Evolutionary conservation across 2,888 invertebrate species (phyloP).

Genomic region (Hemithea aestivaria): DNA sequence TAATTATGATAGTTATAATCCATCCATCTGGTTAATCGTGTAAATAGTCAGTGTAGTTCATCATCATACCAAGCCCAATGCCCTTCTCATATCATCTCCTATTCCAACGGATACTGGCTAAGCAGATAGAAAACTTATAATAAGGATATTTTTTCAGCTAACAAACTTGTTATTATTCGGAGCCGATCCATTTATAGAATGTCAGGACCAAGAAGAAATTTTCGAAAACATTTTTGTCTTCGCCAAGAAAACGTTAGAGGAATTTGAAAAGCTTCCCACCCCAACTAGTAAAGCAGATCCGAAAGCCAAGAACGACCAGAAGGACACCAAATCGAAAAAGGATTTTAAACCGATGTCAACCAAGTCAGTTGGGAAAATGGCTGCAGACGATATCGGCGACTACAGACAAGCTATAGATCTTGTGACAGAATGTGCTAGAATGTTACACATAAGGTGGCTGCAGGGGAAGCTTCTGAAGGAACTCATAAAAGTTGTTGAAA

Average conservation of each 20-base stretch:
- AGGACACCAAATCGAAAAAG: slow-evolving; percentile 34
- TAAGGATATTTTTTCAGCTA: too few species aligned
- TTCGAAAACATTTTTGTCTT: slow-evolving; percentile 56
- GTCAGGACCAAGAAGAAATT: slow-evolving; percentile 39
- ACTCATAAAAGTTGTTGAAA: slow-evolving; percentile 45
- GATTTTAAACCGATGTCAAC: slow-evolving; percentile 26
- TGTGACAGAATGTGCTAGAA: slow-evolving; percentile 53
- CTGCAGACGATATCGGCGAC: slow-evolving; percentile 38
- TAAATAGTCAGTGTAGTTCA: too few species aligned
- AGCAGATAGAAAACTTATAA: too few species aligned
- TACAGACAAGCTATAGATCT: slow-evolving; percentile 51
- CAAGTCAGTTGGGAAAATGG: slow-evolving; percentile 32
- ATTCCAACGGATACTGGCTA: too few species aligned
- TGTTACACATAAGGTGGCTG: slow-evolving; percentile 55
- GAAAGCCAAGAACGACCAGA: slow-evolving; percentile 18
- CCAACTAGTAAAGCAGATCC: slow-evolving; percentile 15
- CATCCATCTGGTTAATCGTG: too few species aligned
- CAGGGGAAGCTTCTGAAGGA: slow-evolving; percentile 54
- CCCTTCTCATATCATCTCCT: too few species aligned
- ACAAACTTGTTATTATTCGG: slow-evolving; percentile 57
- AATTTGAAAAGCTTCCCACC: slow-evolving; percentile 22
- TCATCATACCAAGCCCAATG: too few species aligned
- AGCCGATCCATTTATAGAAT: slow-evolving; percentile 56
- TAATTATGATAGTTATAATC: too few species aligned
- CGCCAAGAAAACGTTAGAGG: slow-evolving; percentile 31